These are phyloP conservation scores for Campoplex capitator DNA, from an alignment of 2,888 invertebrate species.

Conservation along the genomic window DNA sequence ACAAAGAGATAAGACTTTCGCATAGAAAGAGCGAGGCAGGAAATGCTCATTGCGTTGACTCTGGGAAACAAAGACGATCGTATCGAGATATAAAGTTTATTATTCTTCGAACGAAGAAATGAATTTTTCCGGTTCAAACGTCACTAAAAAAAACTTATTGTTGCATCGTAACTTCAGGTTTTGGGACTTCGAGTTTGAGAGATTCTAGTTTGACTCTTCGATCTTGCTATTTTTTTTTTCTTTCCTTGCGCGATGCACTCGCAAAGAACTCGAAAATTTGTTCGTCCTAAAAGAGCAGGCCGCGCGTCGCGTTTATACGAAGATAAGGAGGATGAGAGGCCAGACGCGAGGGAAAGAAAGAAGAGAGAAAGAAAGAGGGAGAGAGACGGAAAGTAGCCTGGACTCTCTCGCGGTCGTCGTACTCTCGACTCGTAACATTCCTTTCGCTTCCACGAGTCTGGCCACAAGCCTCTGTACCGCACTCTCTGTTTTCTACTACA, in stretches of 20 bases:
- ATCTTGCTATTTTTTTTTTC: background rate
- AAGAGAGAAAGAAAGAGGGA: conserved; percentile 31
- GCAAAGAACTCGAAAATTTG: conserved; percentile 26
- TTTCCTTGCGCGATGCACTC: conserved; percentile 24
- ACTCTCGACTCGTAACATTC: conserved; percentile 79
- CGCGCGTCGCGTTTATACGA: conserved; percentile 4
- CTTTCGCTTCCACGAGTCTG: conserved; percentile 76
- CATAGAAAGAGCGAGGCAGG: conserved; percentile 1
- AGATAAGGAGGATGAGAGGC: conserved; percentile 42
- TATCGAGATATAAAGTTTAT: background rate
- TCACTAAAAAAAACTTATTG: background rate
- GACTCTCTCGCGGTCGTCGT: conserved; percentile 68
- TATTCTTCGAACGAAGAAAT: background rate
- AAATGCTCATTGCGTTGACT: background rate
- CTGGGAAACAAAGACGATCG: conserved; percentile 28
- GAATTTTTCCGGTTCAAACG: background rate
- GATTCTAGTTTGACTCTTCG: background rate
- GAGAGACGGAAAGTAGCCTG: conserved; percentile 50
- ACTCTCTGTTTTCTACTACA: conserved; percentile 50
- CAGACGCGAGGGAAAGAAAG: conserved; percentile 25
- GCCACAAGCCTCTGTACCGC: conserved; percentile 55
- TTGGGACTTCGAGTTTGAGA: background rate
- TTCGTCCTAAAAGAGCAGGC: conserved; percentile 38
- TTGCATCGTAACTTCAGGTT: background rate
- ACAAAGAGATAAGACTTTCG: conserved; percentile 36